These are phyloP conservation scores for Peromyscus melanophrys DNA, from an alignment of 2,797 vertebrate genomes.

Conservation along the genomic window DNA sequence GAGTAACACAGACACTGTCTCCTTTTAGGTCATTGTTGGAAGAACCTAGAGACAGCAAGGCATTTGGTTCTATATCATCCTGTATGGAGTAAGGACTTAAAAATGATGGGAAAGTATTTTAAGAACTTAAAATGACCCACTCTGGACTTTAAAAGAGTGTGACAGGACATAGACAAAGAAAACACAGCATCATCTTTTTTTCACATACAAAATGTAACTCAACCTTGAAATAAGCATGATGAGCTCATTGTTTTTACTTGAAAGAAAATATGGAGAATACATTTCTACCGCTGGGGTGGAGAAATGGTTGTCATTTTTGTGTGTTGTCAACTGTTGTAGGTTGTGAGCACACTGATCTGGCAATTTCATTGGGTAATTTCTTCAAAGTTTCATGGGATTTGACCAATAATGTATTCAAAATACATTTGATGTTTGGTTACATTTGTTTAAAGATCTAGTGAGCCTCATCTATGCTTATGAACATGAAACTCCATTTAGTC, in stretches of 20 bases:
- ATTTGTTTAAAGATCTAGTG: conserved; percentile 56
- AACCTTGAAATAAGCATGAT: conserved; percentile 14
- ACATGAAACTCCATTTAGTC: background rate
- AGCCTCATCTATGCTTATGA: conserved; percentile 15
- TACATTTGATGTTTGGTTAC: conserved; percentile 69
- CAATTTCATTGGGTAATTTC: conserved; percentile 64
- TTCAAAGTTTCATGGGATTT: conserved; percentile 68
- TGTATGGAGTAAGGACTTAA: background rate
- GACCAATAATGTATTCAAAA: conserved; percentile 63
- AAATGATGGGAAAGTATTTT: background rate
- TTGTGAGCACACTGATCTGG: conserved; percentile 5
- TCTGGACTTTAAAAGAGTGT: conserved; percentile 30
- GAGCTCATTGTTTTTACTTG: conserved; percentile 54
- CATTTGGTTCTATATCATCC: conserved; percentile 22
- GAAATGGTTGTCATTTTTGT: background rate
- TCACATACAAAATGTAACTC: conserved; percentile 40
- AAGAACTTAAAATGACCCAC: background rate
- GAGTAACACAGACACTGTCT: background rate
- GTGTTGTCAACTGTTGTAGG: background rate
- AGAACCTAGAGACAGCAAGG: background rate
- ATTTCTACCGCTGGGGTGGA: background rate
- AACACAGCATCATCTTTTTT: background rate
- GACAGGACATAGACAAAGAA: background rate
- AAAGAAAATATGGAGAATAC: background rate
- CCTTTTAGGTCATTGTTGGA: conserved; percentile 11